Evolutionary conservation across 2,888 invertebrate genomes (phyloP), one percentile per base, ranked within the genome.

Genomic region (Tromatobia lineatoria): DNA sequence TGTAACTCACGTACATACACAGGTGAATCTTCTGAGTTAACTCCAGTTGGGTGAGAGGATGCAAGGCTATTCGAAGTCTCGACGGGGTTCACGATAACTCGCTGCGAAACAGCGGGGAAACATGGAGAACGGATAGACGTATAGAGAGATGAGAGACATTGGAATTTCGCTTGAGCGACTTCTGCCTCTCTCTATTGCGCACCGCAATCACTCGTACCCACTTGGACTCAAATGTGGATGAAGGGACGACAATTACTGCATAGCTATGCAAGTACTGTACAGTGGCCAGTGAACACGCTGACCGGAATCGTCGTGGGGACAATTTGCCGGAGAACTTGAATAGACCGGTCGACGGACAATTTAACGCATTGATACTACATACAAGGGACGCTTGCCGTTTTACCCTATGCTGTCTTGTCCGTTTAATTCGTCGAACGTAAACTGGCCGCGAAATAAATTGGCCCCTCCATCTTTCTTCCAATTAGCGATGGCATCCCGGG

Each of bases 221-320:
- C 45, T 76, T 67, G 25, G 15, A 67, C 67, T 20, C 67, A 42
- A 42, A 76, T 76, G 61, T 54, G 69, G 57, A 76, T 76, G 38
- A 54, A 59, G 20, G 29, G 69, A 69, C 23, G 23, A 59, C 69
- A 59, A 77, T 77, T 47, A 59, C 67, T 25, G 54, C 52, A 67
- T 8, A n/a, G 54, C 54, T 54, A 52, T 54, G 52, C 50, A 10
- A 34, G 59, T 61, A 34, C 18, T 38, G 54, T 13, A 52, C 71
- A 29, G 54, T 57, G 71, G 71, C 50, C 66, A 25, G 75, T 64
- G 47, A 50, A n/a, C 38, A 42, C 42, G 34, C 15, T 52, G 66
- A 66, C 64, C 38, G 66, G 50, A 66, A 75, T 75, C 64, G 75
- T 66, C 75, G 64, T 52, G 38, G 64, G 38, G 47, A 76, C 38